phyloP scores from a whole-genome alignment of 2,113 vertebrate genomes.

The Urocynchramus pylzowi region DNA sequence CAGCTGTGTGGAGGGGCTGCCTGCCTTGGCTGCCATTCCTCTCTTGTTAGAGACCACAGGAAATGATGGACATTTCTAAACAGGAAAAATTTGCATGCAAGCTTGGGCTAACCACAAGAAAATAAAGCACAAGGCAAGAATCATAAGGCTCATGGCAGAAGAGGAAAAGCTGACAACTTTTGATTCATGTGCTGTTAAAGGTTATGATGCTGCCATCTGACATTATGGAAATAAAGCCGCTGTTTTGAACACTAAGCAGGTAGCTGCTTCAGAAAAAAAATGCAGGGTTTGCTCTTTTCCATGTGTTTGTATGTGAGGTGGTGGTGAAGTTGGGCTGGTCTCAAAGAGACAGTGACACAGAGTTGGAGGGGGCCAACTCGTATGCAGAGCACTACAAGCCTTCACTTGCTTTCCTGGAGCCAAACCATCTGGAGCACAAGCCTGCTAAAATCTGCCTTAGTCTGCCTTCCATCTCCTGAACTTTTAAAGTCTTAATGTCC shows the following conservation, averaged over 20 bases:
- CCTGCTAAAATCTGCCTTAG: neutral
- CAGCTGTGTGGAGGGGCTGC: neutral
- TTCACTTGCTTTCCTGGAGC: rapidly evolving
- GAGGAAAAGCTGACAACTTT: neutral
- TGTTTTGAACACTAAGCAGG: neutral
- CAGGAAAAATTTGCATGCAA: constrained; percentile 44
- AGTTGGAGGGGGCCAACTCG: rapidly evolving
- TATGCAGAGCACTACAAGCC: rapidly evolving
- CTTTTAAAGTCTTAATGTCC: neutral
- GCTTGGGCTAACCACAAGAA: constrained; percentile 10
- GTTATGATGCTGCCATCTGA: neutral
- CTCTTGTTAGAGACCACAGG: neutral
- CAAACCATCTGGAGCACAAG: neutral
- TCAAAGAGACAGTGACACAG: neutral
- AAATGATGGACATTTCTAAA: constrained; percentile 34
- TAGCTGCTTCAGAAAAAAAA: neutral
- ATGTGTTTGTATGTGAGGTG: neutral
- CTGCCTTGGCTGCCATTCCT: neutral
- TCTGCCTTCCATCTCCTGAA: neutral
- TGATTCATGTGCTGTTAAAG: constrained; percentile 14
- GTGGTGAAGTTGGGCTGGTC: neutral
- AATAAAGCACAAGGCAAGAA: neutral
- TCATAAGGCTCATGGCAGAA: neutral
- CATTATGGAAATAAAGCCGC: neutral
- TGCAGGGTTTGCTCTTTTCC: neutral